A percentile compares a stretch with the other conserved stretches of the same genome.
phyloP scores from a whole-genome alignment of 1,140 invertebrate genomes.

The Sarcophaga peregrina region DNA sequence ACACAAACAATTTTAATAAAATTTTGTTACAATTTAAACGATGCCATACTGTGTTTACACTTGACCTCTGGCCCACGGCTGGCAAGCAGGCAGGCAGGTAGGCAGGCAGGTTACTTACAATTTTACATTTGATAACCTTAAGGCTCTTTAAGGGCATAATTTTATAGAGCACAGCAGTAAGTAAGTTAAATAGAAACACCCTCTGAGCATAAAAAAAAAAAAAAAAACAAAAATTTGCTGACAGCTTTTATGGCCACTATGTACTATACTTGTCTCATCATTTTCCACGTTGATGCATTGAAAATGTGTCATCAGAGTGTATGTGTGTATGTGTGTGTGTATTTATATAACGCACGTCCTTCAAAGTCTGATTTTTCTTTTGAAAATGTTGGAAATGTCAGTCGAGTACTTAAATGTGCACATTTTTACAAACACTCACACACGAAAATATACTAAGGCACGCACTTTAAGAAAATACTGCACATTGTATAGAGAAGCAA shows the following conservation, averaged over 20 bases:
- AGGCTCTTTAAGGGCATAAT: not conserved
- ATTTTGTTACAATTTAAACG: not conserved
- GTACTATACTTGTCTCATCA: not conserved
- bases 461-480: too few species aligned
- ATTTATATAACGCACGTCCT: not conserved
- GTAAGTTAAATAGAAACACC: not conserved
- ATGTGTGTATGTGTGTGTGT: not conserved
- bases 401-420: not conserved
- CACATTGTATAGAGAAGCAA: not conserved
- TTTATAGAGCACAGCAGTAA: not conserved
- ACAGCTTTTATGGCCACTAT: not conserved
- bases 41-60: not conserved
- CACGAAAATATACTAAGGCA: too few species aligned
- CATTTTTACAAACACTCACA: not conserved
- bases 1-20: too few species aligned
- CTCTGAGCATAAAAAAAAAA: not conserved
- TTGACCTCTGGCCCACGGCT: not conserved
- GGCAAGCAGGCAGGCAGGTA: not conserved
- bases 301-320: not conserved
- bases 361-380: not conserved
- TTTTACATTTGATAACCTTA: not conserved
- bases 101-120: not conserved
- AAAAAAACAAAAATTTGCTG: not conserved
- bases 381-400: constrained; percentile 15
- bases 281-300: not conserved